phyloP scores from a whole-genome alignment of 2,888 invertebrate genomes.

The Peribatodes rhomboidaria region DNA sequence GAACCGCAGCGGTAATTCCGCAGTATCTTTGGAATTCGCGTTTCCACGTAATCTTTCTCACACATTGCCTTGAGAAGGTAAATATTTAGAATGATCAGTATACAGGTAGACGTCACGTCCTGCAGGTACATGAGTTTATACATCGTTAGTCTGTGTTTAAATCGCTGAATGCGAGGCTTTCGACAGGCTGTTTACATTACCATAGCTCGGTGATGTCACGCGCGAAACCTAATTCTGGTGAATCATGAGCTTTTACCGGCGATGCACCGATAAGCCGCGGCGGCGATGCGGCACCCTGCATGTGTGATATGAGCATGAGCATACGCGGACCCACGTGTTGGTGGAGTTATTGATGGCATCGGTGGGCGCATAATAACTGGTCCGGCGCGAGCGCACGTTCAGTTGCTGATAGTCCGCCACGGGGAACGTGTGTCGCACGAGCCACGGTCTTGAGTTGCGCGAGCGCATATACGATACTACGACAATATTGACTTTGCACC shows the following conservation, averaged over 20 bases:
- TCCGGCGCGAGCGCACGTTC: constrained; percentile 72
- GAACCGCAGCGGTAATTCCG: constrained; percentile 53
- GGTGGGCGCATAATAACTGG: constrained; percentile 85
- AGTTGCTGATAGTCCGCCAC: constrained; percentile 80
- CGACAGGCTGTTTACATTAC: constrained; percentile 64
- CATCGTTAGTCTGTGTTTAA: constrained; percentile 15
- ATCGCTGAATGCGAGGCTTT: constrained; percentile 35
- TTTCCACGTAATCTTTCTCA: constrained; percentile 59
- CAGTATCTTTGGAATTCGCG: constrained; percentile 54
- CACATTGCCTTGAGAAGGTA: constrained; percentile 51
- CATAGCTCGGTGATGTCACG: constrained; percentile 79
- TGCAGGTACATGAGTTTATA: constrained; percentile 21
- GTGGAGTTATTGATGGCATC: constrained; percentile 78
- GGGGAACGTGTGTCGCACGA: constrained; percentile 74
- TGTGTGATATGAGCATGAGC: constrained; percentile 70
- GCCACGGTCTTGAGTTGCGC: constrained; percentile 62
- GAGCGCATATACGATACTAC: constrained; percentile 72
- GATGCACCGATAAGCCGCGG: constrained; percentile 80
- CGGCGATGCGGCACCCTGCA: constrained; percentile 60
- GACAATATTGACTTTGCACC: constrained; percentile 60
- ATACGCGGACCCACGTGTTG: constrained; percentile 79
- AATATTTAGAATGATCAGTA: constrained; percentile 55
- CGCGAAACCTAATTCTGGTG: constrained; percentile 78
- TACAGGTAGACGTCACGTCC: constrained; percentile 41
- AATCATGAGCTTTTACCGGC: constrained; percentile 82